These are phyloP conservation scores for Cossypha polioptera DNA, from an alignment of 2,797 vertebrate genomes.

Conservation along the genomic window DNA sequence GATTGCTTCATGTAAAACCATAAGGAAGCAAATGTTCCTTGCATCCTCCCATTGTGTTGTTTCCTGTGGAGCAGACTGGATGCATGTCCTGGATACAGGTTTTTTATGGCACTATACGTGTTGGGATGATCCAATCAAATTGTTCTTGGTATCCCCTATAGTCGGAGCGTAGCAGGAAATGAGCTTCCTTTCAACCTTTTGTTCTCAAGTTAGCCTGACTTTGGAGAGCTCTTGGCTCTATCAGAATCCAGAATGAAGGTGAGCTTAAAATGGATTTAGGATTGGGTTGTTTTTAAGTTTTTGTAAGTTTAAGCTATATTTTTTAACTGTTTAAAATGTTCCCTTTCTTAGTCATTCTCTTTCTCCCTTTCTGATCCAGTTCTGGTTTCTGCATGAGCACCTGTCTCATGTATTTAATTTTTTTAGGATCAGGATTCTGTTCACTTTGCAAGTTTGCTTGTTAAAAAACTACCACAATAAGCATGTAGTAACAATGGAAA, in stretches of 20 bases:
- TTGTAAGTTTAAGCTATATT: not conserved
- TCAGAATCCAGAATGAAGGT: constrained; percentile 76
- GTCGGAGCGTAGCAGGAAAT: constrained; percentile 63
- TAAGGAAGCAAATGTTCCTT: constrained; percentile 29
- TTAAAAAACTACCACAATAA: not conserved
- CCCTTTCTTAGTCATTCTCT: not conserved
- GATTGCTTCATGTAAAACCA: not conserved
- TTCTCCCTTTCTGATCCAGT: not conserved
- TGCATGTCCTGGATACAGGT: constrained; percentile 34
- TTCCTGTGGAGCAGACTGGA: constrained; percentile 58
- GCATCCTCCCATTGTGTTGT: constrained; percentile 53
- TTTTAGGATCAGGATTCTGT: not conserved
- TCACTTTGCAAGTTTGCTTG: not conserved
- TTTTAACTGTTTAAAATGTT: not conserved
- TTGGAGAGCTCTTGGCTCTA: not conserved
- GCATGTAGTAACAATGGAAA: not conserved
- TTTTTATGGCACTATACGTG: not conserved
- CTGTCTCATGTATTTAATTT: accelerated
- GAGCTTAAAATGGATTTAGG: constrained; percentile 41
- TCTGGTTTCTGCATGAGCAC: not conserved
- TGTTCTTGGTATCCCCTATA: constrained; percentile 15
- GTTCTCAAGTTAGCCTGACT: constrained; percentile 40
- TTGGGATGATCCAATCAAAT: constrained; percentile 50
- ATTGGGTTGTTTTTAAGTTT: not conserved
- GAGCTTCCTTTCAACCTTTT: constrained; percentile 66